Percentiles rank a stretch among this genome's conserved stretches.
Conservation (phyloP, 2,797 vertebrate genomes). For the Chelidonichthys spinosus region DNA sequence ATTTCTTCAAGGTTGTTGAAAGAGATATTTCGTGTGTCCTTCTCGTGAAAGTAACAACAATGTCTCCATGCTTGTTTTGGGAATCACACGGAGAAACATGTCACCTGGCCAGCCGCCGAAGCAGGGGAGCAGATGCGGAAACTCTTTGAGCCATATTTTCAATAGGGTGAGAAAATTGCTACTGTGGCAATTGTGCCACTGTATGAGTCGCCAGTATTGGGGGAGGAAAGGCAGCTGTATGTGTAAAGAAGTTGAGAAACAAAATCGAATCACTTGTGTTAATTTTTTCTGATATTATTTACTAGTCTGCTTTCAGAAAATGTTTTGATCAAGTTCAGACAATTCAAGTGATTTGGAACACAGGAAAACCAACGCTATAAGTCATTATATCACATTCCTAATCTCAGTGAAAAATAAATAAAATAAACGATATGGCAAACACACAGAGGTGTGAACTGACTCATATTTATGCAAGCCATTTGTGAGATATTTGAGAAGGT, state of each 20-base stretch:
- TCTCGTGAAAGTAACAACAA: constrained; percentile 32
- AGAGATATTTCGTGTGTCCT: constrained; percentile 10
- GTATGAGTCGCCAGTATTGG: constrained; percentile 17
- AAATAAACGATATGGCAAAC: constrained; percentile 22
- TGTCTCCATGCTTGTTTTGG: constrained; percentile 54
- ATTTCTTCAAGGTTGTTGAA: neutral
- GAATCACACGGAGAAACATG: constrained; percentile 68
- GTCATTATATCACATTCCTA: constrained; percentile 33
- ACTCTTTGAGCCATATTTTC: constrained; percentile 55
- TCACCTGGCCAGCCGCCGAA: constrained; percentile 60
- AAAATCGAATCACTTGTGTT: constrained; percentile 54
- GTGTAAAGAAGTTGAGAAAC: constrained; percentile 37
- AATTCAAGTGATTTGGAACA: constrained; percentile 29
- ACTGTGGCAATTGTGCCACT: constrained; percentile 31
- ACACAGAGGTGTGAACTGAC: neutral
- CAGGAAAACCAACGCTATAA: constrained; percentile 14
- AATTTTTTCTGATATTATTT: constrained; percentile 11
- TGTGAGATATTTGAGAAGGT: neutral
- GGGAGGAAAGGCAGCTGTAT: constrained; percentile 11
- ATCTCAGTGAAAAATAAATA: constrained; percentile 22
- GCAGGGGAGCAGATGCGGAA: constrained; percentile 51
- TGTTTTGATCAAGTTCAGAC: constrained; percentile 33
- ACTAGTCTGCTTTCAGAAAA: constrained; percentile 31
- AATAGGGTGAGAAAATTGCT: constrained; percentile 71
- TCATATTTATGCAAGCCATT: neutral